Conservation (phyloP, 2,797 vertebrate genomes). For the Falco biarmicus region DNA sequence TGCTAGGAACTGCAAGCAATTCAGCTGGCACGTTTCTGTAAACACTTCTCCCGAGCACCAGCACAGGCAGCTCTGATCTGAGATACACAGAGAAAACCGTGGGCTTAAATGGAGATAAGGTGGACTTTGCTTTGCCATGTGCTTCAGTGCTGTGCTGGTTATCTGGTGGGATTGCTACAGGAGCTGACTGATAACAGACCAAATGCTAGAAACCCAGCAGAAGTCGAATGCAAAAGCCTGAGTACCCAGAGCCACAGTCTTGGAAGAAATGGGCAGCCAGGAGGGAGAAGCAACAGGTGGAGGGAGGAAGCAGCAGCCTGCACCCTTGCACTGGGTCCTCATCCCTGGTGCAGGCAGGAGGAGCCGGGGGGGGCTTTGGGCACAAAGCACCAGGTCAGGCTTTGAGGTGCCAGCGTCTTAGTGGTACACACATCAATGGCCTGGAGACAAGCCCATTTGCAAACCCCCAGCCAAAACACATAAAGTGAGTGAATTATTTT, state of each 20-base stretch:
- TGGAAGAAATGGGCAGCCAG: not conserved
- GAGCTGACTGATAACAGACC: not conserved
- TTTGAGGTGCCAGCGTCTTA: not conserved
- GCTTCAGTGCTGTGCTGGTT: not conserved
- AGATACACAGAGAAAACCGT: not conserved
- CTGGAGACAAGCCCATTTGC: not conserved
- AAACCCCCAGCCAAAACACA: not conserved
- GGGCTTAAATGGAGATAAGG: constrained; percentile 9
- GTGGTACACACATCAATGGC: not conserved
- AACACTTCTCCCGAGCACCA: not conserved
- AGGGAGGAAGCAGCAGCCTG: not conserved
- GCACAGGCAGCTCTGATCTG: not conserved
- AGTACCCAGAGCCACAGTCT: not conserved
- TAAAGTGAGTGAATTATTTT: not conserved
- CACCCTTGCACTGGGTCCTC: rapidly evolving
- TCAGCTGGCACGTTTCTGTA: not conserved
- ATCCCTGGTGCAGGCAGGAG: rapidly evolving
- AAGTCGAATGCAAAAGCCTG: not conserved
- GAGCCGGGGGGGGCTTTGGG: rapidly evolving
- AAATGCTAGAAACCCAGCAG: not conserved
- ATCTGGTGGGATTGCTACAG: not conserved
- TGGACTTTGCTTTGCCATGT: not conserved
- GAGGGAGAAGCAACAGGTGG: rapidly evolving
- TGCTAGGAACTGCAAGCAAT: not conserved
- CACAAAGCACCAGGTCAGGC: not conserved